Evolutionary conservation across 2,888 invertebrate species (phyloP), one percentile per base, ranked within the genome.

Genomic region (Coenonympha arcania): DNA sequence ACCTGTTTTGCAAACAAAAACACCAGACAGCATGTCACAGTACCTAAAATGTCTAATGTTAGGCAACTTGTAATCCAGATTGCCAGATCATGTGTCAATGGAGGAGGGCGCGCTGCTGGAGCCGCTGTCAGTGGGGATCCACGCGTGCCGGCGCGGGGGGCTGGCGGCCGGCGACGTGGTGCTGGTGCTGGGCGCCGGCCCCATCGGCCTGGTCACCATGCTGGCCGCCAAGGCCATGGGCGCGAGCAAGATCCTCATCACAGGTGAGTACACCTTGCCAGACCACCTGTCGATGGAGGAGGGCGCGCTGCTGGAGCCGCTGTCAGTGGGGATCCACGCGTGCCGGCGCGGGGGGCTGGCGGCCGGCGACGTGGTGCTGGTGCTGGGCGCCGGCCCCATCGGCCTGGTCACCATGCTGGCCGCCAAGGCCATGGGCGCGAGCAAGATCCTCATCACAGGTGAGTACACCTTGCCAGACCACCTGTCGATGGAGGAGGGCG

Each of bases 41-140:
- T 15, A n/a, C 33, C 9, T 6, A 33, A 5, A n/a, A n/a, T n/a
- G n/a, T n/a, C 9, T 8, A 33, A n/a, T 3, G 4, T 4, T 34
- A 3, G 33, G 16, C 2, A 9, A 18, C 4, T 34, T 1, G 9
- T 9, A 8, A 37, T 36, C 0, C 65, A 96, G 95, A 73, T 79
- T 99, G 20, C 98, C 98, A 0, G 93, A 95, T 64, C 90, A 96
- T 78, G 93, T 99, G 34, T 89, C 90, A 0, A 90, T 95, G 82
- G 98, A 98, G 69, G 98, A 99, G 76, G 98, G 96, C 1, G 98
- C 98, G 0, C 72, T 99, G 0, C 79, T 98, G 59, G 98, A 99
- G 75, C 98, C 99, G 0, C 80, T 99, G 8, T 91, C 96, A 0
- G 98, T 98, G 19, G 98, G 93, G 5, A 94, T 98, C 0, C 96